Percentiles rank a stretch among this genome's conserved stretches.
Conservation (phyloP, 2,113 vertebrate species). For the Ochotona curzoniae region DNA sequence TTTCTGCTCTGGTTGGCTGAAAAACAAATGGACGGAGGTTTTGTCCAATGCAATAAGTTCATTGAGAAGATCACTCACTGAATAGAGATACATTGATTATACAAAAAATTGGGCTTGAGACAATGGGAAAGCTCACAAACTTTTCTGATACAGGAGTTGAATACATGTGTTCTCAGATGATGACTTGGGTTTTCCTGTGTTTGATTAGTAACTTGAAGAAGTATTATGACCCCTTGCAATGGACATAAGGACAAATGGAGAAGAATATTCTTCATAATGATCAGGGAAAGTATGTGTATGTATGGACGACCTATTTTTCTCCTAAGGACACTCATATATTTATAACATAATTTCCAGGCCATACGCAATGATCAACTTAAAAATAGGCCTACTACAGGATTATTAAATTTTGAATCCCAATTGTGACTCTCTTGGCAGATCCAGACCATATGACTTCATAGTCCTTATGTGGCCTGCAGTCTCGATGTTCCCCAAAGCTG, state of each 20-base stretch:
- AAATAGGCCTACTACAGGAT: too few relatives aligned
- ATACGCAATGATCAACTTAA: too few relatives aligned
- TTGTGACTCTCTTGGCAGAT: too few relatives aligned
- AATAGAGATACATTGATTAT: neutral
- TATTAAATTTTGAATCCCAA: too few relatives aligned
- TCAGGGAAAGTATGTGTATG: too few relatives aligned
- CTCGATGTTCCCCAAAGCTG: neutral
- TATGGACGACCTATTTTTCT: too few relatives aligned
- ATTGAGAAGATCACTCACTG: neutral
- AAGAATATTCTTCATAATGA: neutral
- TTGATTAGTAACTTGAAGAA: constrained; percentile 4
- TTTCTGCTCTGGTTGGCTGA: neutral
- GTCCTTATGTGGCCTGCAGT: too few relatives aligned
- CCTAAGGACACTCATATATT: too few relatives aligned
- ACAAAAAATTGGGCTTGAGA: neutral
- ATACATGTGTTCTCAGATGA: neutral
- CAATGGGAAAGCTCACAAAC: neutral
- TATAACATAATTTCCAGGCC: too few relatives aligned
- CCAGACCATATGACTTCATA: too few relatives aligned
- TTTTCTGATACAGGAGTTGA: neutral
- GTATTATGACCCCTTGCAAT: neutral
- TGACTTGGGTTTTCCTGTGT: neutral
- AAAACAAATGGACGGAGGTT: neutral
- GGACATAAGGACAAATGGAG: neutral
- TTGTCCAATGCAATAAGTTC: neutral